Evolutionary conservation across 2,888 invertebrate genomes (phyloP), one percentile per base, ranked within the genome.

Genomic region (Ametastegia equiseti): DNA sequence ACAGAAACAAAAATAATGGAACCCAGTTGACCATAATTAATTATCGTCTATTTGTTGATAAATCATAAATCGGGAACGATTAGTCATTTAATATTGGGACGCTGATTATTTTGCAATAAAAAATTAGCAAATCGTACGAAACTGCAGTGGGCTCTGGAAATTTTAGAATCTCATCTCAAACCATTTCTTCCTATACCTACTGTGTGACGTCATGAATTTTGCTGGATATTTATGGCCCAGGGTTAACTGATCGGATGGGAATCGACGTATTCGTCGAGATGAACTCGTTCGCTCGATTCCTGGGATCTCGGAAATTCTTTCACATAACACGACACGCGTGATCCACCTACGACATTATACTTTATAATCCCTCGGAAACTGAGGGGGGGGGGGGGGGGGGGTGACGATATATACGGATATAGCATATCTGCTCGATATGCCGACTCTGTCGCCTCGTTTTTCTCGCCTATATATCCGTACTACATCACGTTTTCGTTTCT

Each of bases 281-380:
- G 54, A 75, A 75, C 75, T 75, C 19, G 75, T 54, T 75, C 75
- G 33, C 23, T 36, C 13, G n/a, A 19, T 23, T 33, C 13, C n/a
- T 7, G 23, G n/a, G 54, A 54, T 13, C 50, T 54, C 75, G 33
- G 9, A 54, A 75, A 75, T 75, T 75, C 75, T 75, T 75, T 33
- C 54, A 54, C 75, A 75, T 54, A 67, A 30, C 47, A 75, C 75
- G 36, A 36, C 36, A 54, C 75, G 54, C 75, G 75, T 75, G 75
- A 75, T 75, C 54, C 50, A 45, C 75, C 75, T 75, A 75, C 71
- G 71, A 47, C 75, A 75, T 75, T 75, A 75, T 54, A 75, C 75
- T 75, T 75, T 75, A 75, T 36, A 75, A 75, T 75, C 75, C 54
- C 36, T 75, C 19, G 30, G 75, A 54, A 75, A 75, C 75, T 71